These are phyloP conservation scores for Formica selysi DNA, from an alignment of 1,140 invertebrate species.

Conservation along the genomic window DNA sequence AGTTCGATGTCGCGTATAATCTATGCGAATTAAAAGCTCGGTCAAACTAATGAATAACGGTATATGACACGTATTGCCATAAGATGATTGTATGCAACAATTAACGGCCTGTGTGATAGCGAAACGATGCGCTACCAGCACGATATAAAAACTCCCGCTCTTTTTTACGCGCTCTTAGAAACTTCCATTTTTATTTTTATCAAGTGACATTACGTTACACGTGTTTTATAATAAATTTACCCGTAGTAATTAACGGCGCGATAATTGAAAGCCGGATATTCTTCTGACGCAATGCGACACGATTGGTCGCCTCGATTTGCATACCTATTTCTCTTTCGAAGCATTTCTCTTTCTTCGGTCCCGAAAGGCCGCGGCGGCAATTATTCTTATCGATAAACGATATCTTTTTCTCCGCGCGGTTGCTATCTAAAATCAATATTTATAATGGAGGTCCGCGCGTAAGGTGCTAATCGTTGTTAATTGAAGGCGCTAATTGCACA, in stretches of 20 bases:
- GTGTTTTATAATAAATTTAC: slow-evolving; percentile 3
- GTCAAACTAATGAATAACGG: slow-evolving; percentile 6
- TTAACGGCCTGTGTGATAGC: not conserved
- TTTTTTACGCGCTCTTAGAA: not conserved
- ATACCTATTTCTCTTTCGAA: slow-evolving; percentile 4
- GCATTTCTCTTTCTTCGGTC: not conserved
- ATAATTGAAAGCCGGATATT: slow-evolving; percentile 7
- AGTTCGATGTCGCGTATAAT: slow-evolving; percentile 21
- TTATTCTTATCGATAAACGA: slow-evolving; percentile 36
- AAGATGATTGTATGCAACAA: not conserved
- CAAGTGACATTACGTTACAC: not conserved
- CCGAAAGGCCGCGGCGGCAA: not conserved
- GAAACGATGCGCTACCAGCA: not conserved
- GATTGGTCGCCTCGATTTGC: slow-evolving; percentile 12
- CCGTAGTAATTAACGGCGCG: not conserved
- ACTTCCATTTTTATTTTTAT: not conserved
- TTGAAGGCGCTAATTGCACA: slow-evolving; percentile 32
- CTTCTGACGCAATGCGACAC: not conserved
- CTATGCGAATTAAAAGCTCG: slow-evolving; percentile 8
- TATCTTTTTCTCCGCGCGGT: slow-evolving; percentile 27
- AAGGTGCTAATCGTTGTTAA: slow-evolving; percentile 41
- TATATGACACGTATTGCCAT: slow-evolving; percentile 9
- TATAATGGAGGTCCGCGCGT: not conserved
- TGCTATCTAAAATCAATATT: slow-evolving; percentile 37
- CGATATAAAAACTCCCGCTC: not conserved